Evolutionary conservation across 2,113 vertebrate genomes (phyloP).

Genomic region (Malurus melanocephalus): DNA sequence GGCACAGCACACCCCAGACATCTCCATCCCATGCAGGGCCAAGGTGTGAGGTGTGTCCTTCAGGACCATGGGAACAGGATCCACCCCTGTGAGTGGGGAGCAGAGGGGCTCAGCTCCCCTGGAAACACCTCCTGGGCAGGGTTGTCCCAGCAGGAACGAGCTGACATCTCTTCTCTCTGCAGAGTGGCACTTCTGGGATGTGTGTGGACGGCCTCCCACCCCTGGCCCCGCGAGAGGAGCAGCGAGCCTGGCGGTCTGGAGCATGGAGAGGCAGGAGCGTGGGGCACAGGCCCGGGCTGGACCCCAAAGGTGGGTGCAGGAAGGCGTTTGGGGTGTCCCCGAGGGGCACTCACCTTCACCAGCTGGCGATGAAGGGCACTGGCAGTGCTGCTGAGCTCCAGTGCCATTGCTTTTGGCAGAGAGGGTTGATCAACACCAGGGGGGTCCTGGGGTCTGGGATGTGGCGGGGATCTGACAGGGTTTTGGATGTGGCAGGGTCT

Average conservation of each 20-base stretch:
- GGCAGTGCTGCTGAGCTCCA: not conserved
- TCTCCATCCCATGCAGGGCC: not conserved
- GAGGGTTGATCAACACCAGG: not conserved
- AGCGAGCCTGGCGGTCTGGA: not conserved
- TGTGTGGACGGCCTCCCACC: fast-evolving
- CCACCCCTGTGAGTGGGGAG: not conserved
- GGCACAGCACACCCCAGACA: not conserved
- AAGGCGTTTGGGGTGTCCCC: not conserved
- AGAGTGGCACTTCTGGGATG: not conserved
- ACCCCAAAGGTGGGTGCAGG: constrained; percentile 32
- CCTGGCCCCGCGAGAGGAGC: not conserved
- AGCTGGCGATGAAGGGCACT: fast-evolving
- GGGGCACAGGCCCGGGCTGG: not conserved
- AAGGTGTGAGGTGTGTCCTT: not conserved
- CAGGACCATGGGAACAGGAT: not conserved
- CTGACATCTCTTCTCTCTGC: constrained; percentile 49
- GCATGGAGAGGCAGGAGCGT: not conserved
- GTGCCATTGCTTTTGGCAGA: not conserved
- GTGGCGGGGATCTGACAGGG: not conserved
- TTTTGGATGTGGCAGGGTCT: not conserved
- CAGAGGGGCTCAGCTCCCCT: not conserved
- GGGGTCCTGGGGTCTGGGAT: fast-evolving
- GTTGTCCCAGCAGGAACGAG: not conserved
- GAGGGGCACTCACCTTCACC: fast-evolving
- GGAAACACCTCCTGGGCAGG: not conserved